Base-by-base conservation (phyloP, 2,797 vertebrate species). In the Harpagifer antarcticus region DNA sequence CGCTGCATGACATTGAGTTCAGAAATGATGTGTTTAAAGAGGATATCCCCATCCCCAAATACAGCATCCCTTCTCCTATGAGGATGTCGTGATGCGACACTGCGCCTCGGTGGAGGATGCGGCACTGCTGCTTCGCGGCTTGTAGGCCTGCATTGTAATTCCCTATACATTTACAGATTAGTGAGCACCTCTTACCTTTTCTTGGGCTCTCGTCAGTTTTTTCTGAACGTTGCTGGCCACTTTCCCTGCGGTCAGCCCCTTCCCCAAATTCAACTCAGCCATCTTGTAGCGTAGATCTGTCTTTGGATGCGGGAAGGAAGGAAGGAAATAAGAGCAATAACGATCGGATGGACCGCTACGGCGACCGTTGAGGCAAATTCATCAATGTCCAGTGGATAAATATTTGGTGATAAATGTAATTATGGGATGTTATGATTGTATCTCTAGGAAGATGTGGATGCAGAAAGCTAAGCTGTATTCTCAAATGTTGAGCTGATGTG, bases 191-290 rank as follows among this genome's bases (percentile, higher is more conserved):
- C 90, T 93, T 92, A 99, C 98, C 98, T 99, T 99, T 87, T 99
- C 98, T 69, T 99, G 98, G 10, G 98, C 98, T 68, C 98, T 93
- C 44, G 97, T 99, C 20, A 99, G 94, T 86, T 99, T 99, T 89
- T 99, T 99, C 95, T 99, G 98, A 19, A 99, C 95, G 70, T 99
- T 99, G 87, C 97, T 99, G 56, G 98, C 98, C 78, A 99, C 95
- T 86, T 98, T 98, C 65, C 98, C 98, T 3, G 98, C 98, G 52
- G 97, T 97, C 91, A 99, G 95, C 91, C 97, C 98, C 88, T 99
- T 99, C 89, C 97, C 97, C 94, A 98, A 94, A 94, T 97, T 96
- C 93, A 99, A 91, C 95, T 99, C 98, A 83, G 97, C 98, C 98
- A 99, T 99, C 89, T 96, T 95, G 95, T 27, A 87, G 85, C 84